Evolutionary conservation across 2,888 invertebrate genomes (phyloP).

Genomic region (Drosophila atroscutellata): DNA sequence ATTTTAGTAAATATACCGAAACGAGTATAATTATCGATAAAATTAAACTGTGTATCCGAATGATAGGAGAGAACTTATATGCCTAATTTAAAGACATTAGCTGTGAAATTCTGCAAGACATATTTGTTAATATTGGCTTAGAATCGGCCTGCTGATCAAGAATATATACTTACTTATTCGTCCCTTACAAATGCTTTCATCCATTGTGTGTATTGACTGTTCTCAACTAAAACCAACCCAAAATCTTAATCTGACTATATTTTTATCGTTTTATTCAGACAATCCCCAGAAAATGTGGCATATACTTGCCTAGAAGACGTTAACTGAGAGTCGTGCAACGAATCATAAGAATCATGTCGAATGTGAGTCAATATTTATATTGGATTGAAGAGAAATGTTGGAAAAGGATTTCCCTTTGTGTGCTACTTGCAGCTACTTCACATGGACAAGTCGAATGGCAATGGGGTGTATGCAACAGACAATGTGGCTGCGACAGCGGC

Average conservation of each 20-base stretch:
- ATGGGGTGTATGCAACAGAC: conserved; percentile 80
- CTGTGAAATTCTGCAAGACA: too few relatives aligned
- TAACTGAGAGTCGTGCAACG: conserved; percentile 4
- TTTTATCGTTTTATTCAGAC: conserved; percentile 56
- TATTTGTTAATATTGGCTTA: too few relatives aligned
- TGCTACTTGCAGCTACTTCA: conserved; percentile 72
- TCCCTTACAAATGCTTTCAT: too few relatives aligned
- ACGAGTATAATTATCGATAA: too few relatives aligned
- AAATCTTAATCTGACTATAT: neutral
- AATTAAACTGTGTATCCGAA: too few relatives aligned
- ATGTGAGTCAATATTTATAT: conserved; percentile 68
- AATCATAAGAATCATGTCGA: conserved; percentile 70
- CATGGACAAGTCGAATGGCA: conserved; percentile 85
- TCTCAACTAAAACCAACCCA: too few relatives aligned
- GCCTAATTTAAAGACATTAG: too few relatives aligned
- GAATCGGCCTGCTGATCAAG: too few relatives aligned
- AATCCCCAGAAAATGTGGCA: conserved; percentile 67
- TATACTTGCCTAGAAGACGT: conserved; percentile 64
- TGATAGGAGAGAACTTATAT: too few relatives aligned
- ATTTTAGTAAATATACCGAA: too few relatives aligned
- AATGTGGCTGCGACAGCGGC: conserved; percentile 49
- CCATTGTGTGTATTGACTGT: too few relatives aligned
- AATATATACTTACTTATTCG: too few relatives aligned
- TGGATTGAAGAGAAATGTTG: neutral
- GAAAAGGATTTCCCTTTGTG: neutral